Evolutionary conservation across 2,888 invertebrate species (phyloP), one percentile per base, ranked within the genome.

Genomic region (Cryptus viduatorius): DNA sequence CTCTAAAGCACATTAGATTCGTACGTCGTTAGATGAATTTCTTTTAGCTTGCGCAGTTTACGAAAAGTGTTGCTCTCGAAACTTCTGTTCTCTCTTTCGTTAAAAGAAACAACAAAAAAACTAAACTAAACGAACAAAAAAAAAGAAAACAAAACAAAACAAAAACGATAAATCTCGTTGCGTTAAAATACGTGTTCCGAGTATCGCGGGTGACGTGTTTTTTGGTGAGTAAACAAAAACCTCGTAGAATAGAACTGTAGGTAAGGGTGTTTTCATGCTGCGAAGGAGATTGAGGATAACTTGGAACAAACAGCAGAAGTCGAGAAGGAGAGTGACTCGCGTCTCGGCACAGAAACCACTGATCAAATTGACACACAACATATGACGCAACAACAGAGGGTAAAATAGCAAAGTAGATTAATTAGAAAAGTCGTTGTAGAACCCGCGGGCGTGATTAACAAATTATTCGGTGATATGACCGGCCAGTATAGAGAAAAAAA

Each of bases 251-350:
- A 93, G 93, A 92, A 91, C 88, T 93, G 92, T 93, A 93, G 93
- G 92, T 90, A 90, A 91, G 91, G 91, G 90, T 93, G 91, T 93
- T 93, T 93, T 93, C 93, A 93, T 93, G 93, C 93, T 93, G 93
- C 93, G 64, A 89, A 90, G 92, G 90, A 92, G 91, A 90, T 77
- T 87, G 90, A 92, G 89, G 93, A 92, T 89, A 86, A 86, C 82
- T 88, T 83, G 88, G 91, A 90, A 88, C 88, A 88, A 86, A 85
- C 86, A 19, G 37, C 80, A 80, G 91, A 92, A 85, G 86, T 89
- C 82, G 90, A 90, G 85, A 88, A 86, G 91, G 89, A 89, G 88
- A 86, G 83, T 86, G 91, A 91, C 80, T 88, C 87, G 88, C 86
- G 89, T 86, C 87, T 89, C 87, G 90, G 88, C 88, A 89, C 91